Percentiles rank a stretch among this genome's conserved stretches.
These are phyloP conservation scores for Xanthia icteritia DNA, from an alignment of 2,888 invertebrate species.

Conservation along the genomic window DNA sequence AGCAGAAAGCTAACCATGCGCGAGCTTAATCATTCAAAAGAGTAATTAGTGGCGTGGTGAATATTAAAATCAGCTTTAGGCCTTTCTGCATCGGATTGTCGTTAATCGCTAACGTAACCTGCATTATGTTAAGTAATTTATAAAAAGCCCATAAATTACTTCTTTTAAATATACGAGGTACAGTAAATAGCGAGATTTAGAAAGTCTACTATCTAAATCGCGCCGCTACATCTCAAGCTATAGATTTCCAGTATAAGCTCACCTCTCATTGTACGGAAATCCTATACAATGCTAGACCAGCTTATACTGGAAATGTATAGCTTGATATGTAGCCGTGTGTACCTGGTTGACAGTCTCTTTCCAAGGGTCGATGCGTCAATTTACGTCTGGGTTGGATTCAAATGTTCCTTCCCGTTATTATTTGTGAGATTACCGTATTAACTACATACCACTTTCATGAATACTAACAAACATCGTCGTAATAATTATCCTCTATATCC, in stretches of 20 bases:
- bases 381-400: background rate
- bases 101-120: background rate
- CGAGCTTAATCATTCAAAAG: conserved; percentile 33
- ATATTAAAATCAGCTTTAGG: conserved; percentile 22
- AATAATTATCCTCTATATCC: conserved; percentile 27
- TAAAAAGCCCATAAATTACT: background rate
- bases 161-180: background rate
- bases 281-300: too few relatives aligned
- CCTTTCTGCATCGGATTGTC: conserved; percentile 9
- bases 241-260: too few relatives aligned
- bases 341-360: background rate
- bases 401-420: background rate
- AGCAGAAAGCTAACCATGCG: conserved; percentile 19
- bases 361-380: too few relatives aligned
- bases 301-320: too few relatives aligned
- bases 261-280: too few relatives aligned
- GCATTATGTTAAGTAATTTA: background rate
- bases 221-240: too few relatives aligned
- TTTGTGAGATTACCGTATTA: background rate
- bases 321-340: background rate
- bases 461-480: conserved; percentile 30
- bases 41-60: conserved; percentile 36
- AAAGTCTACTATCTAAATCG: too few relatives aligned
- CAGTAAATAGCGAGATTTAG: background rate
- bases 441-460: conserved; percentile 21